Evolutionary conservation across 2,113 vertebrate genomes (phyloP).

Genomic region (Corynorhinus townsendii): DNA sequence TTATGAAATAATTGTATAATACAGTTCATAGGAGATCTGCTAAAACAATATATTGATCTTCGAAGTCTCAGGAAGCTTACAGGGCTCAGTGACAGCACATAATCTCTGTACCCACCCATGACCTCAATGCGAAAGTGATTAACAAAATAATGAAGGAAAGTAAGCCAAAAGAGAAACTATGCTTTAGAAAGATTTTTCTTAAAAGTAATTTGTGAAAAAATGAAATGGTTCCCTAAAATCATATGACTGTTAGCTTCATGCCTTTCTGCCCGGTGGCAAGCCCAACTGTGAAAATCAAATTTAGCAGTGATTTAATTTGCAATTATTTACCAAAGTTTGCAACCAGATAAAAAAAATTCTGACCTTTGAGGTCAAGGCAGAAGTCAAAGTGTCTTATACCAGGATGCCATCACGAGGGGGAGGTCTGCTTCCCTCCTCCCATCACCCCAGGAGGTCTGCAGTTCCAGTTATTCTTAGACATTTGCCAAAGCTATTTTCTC

Average conservation of each 20-base stretch:
- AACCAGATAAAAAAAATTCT: background rate
- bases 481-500: background rate
- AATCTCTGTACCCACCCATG: background rate
- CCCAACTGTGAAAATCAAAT: background rate
- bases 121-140: background rate
- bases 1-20: constrained; percentile 6
- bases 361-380: background rate
- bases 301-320: constrained; percentile 25
- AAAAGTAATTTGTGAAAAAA: background rate
- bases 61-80: background rate
- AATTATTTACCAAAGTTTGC: constrained; percentile 8
- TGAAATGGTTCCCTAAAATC: background rate
- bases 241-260: background rate
- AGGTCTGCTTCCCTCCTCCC: background rate
- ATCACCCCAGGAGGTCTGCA: background rate
- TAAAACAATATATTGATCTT: constrained; percentile 17
- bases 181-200: background rate
- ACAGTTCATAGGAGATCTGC: background rate
- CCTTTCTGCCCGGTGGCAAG: background rate
- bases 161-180: background rate
- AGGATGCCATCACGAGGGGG: background rate
- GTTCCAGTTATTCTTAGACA: background rate
- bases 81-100: background rate
- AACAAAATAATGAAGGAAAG: constrained; percentile 1
- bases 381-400: background rate